These are phyloP conservation scores for Gasterosteus nipponicus DNA, from an alignment of 2,113 vertebrate species.

Conservation along the genomic window DNA sequence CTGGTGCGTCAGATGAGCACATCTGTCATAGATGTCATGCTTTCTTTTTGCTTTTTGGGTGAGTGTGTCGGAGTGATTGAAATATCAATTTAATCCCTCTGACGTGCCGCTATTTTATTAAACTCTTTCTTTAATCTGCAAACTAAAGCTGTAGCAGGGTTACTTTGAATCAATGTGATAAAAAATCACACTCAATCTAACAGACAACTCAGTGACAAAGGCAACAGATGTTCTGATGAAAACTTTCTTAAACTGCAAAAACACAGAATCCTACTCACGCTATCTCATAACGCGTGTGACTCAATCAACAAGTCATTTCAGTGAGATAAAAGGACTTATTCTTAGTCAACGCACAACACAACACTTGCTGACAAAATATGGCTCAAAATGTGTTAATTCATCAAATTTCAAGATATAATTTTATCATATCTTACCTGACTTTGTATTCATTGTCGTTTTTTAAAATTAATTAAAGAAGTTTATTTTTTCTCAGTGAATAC, in stretches of 20 bases:
- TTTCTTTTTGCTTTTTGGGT: conserved; percentile 14
- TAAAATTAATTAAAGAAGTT: too few species aligned
- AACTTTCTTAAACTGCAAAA: not conserved
- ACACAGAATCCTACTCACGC: not conserved
- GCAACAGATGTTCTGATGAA: not conserved
- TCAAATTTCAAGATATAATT: too few species aligned
- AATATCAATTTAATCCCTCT: conserved; percentile 30
- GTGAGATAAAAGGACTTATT: too few species aligned
- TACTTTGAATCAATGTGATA: conserved; percentile 22
- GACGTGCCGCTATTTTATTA: not conserved
- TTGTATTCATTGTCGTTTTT: too few species aligned
- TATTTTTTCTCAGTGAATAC: too few species aligned
- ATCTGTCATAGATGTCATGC: not conserved
- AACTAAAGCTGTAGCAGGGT: conserved; percentile 13
- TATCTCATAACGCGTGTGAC: not conserved
- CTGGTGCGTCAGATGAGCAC: conserved; percentile 1
- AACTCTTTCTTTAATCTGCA: conserved; percentile 37
- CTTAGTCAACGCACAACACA: too few species aligned
- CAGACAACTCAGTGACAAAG: conserved; percentile 8
- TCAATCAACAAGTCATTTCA: not conserved
- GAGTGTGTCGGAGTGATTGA: conserved; percentile 8
- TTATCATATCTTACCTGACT: too few species aligned
- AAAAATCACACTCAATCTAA: conserved; percentile 26
- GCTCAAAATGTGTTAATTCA: too few species aligned
- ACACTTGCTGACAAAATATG: too few species aligned